Evolutionary conservation across 2,113 vertebrate species (phyloP).

Genomic region (Amblyornis subalaris): DNA sequence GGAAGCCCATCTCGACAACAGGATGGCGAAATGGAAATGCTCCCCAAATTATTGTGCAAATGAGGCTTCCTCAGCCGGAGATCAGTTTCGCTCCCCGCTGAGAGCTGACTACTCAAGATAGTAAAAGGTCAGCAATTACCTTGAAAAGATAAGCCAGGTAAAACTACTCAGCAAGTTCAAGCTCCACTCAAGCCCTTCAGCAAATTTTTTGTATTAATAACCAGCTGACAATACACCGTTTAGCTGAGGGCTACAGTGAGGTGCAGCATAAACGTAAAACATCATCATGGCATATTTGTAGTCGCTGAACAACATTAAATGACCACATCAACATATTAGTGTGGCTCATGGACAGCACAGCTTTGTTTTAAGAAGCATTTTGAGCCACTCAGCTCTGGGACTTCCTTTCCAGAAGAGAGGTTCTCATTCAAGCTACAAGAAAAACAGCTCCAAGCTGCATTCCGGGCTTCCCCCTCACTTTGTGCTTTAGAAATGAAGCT

Average conservation of each 20-base stretch:
- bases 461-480: not conserved
- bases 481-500: not conserved
- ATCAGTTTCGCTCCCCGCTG: not conserved
- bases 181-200: not conserved
- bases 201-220: not conserved
- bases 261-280: not conserved
- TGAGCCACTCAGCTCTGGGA: not conserved
- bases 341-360: not conserved
- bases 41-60: conserved; percentile 52
- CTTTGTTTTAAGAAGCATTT: not conserved
- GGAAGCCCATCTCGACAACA: not conserved
- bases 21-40: conserved; percentile 24
- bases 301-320: not conserved
- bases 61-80: not conserved
- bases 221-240: not conserved
- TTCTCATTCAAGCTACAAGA: not conserved
- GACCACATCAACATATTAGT: fast-evolving
- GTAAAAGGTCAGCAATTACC: not conserved
- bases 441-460: not conserved
- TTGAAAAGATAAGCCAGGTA: not conserved
- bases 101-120: not conserved
- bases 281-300: not conserved
- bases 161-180: not conserved
- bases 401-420: not conserved
- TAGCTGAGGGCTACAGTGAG: not conserved